These are phyloP conservation scores for Coenonympha glycerion DNA, from an alignment of 2,888 invertebrate genomes.

Conservation along the genomic window DNA sequence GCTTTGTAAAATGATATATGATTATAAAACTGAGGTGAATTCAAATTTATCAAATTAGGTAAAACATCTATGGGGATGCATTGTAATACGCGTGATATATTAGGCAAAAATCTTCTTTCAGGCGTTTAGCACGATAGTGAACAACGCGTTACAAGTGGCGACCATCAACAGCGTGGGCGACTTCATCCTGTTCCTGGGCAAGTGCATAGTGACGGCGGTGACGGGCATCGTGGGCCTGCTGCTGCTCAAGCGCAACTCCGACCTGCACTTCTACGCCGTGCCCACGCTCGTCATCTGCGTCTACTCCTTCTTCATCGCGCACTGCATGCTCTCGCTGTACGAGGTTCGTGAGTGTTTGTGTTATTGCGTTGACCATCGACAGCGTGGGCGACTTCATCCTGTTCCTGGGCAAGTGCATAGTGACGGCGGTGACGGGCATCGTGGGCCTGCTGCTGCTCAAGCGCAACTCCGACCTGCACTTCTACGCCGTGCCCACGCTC, in stretches of 20 bases:
- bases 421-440: conserved; percentile 88
- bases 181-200: conserved; percentile 93
- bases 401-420: conserved; percentile 87
- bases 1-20: neutral
- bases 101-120: no score
- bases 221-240: conserved; percentile 87
- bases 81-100: no score
- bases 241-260: conserved; percentile 82
- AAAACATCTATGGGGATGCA: no score
- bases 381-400: conserved; percentile 94
- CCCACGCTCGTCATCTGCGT: conserved; percentile 90
- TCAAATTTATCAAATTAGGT: neutral
- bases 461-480: conserved; percentile 82
- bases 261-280: conserved; percentile 88
- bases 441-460: conserved; percentile 86
- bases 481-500: conserved; percentile 90
- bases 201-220: conserved; percentile 85
- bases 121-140: conserved; percentile 90
- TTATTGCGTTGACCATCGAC: conserved; percentile 91
- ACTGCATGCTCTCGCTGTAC: conserved; percentile 93
- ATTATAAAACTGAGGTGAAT: neutral
- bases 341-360: conserved; percentile 79
- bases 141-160: conserved; percentile 90
- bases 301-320: conserved; percentile 93
- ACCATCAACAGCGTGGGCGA: conserved; percentile 95